A percentile compares a stretch with the other conserved stretches of the same genome.
Conservation (phyloP, 1,140 invertebrate genomes). For the Lasioglossum baleicum region DNA sequence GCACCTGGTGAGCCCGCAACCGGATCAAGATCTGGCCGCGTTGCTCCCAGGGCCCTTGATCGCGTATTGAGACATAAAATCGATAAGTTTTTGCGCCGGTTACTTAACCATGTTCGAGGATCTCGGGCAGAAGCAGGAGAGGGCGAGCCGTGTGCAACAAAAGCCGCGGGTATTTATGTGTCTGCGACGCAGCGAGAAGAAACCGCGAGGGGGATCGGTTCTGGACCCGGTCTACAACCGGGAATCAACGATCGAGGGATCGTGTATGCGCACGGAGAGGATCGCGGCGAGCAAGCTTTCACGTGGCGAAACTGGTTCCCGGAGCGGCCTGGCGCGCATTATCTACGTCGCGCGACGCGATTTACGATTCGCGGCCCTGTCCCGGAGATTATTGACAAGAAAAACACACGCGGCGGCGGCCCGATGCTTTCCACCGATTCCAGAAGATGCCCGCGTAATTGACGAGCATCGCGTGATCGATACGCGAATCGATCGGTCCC, state of each 20-base stretch:
- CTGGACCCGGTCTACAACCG: conserved; percentile 17
- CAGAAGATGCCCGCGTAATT: not conserved
- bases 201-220: conserved; percentile 19
- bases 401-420: conserved; percentile 16
- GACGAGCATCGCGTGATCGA: conserved; percentile 16
- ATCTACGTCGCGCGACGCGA: conserved; percentile 46
- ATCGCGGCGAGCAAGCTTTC: conserved; percentile 32
- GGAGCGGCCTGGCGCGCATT: conserved; percentile 26
- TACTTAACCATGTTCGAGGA: conserved; percentile 27
- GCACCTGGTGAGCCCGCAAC: conserved; percentile 2
- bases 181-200: conserved; percentile 41
- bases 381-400: conserved; percentile 50
- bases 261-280: conserved; percentile 6
- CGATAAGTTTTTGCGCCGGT: conserved; percentile 61
- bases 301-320: conserved; percentile 50
- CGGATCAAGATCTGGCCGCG: conserved; percentile 37
- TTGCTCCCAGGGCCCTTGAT: conserved; percentile 8
- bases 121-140: too few relatives aligned
- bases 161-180: conserved; percentile 53
- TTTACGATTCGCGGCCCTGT: conserved; percentile 46
- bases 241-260: conserved; percentile 42
- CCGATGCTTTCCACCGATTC: conserved; percentile 26
- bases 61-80: conserved; percentile 67
- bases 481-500: not conserved
- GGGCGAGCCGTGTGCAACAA: conserved; percentile 21